Percentiles rank a stretch among this genome's conserved stretches.
phyloP scores from a whole-genome alignment of 2,113 vertebrate genomes.

The Albula glossodonta region DNA sequence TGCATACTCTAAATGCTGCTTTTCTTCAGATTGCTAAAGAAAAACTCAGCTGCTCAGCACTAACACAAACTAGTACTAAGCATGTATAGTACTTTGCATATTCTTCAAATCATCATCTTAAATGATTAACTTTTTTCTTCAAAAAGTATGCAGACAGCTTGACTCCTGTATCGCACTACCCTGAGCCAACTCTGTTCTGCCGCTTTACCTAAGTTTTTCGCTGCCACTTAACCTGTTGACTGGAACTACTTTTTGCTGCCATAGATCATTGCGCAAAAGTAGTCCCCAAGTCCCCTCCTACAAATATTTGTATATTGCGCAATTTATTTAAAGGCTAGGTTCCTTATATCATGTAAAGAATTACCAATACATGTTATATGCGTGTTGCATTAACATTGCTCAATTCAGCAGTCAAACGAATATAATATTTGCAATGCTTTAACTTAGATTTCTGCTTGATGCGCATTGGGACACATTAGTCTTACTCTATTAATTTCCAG shows the following conservation, averaged over 20 bases:
- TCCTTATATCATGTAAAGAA: background rate
- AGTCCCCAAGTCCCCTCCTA: background rate
- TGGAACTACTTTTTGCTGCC: slow-evolving; percentile 21
- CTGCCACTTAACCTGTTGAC: slow-evolving; percentile 15
- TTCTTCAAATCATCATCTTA: background rate
- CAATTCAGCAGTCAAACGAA: background rate
- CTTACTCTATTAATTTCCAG: background rate
- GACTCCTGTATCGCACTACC: background rate
- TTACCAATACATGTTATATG: background rate
- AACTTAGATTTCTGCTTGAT: background rate
- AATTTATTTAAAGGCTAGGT: background rate
- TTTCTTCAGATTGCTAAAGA: background rate
- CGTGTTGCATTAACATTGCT: background rate
- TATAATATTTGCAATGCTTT: background rate
- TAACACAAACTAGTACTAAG: background rate
- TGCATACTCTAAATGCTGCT: background rate
- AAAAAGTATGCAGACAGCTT: background rate
- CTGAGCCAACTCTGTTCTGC: background rate
- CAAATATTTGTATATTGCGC: background rate
- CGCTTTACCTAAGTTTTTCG: background rate
- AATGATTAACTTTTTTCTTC: background rate
- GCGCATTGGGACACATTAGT: background rate
- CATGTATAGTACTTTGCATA: background rate
- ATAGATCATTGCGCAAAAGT: slow-evolving; percentile 6
- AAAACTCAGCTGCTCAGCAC: background rate